Evolutionary conservation across 1,140 invertebrate species (phyloP), one percentile per base, ranked within the genome.

Genomic region (Zophobas morio): DNA sequence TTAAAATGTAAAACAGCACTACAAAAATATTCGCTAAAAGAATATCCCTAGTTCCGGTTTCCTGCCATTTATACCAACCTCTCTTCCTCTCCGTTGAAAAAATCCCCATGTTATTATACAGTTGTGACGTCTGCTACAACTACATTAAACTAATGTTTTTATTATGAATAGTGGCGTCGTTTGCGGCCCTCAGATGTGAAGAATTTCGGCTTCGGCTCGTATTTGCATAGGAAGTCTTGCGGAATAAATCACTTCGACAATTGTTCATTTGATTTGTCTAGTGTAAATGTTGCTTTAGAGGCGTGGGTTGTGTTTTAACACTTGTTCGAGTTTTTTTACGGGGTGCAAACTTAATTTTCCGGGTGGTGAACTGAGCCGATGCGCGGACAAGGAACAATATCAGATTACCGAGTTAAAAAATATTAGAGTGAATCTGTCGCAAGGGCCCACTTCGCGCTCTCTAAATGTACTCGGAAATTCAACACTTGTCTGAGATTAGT

Each of bases 341-440:
- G 77, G 75, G 78, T 79, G 81, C 83, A 85, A 85, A 85, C 84
- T 85, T 85, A 85, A 85, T 85, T 85, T 85, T 85, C 83, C 84
- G 84, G 83, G 73, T 84, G 74, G 83, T 85, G 84, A 83, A 80
- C 82, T 84, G 83, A 85, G 83, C 82, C 80, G 80, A 70, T 54
- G 63, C 60, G 74, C 81, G 79, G 83, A 84, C 83, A 85, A 85
- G 83, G 82, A 84, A 81, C 81, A 83, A 83, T 83, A 85, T 85
- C 83, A 82, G 82, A 84, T 84, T 84, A 84, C 74, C 72, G 79
- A 77, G 79, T 80, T 80, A 83, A 84, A 80, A 82, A 83, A 80
- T 78, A 80, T 78, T 77, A 66, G 70, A 73, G 56, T 60, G 74
- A 80, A 80, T 78, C 79, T 80, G 79, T 80, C 79, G 76, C 79